These are phyloP conservation scores for Andrena minutula DNA, from an alignment of 2,888 invertebrate species.

Conservation along the genomic window DNA sequence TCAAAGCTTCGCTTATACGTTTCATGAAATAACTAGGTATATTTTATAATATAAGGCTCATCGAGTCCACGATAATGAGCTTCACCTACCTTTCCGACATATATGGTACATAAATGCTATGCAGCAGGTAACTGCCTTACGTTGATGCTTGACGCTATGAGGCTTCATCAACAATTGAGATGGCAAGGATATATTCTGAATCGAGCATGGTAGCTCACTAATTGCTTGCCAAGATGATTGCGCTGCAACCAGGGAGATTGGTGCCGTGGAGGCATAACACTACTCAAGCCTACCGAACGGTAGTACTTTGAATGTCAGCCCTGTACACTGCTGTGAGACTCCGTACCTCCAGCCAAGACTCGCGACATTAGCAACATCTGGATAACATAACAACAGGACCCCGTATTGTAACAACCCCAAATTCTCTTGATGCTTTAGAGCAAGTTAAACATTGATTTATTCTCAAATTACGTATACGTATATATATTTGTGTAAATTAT, in stretches of 20 bases:
- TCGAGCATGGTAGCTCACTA: constrained; percentile 82
- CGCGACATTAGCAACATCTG: constrained; percentile 84
- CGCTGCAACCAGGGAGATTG: constrained; percentile 80
- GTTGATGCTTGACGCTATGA: constrained; percentile 82
- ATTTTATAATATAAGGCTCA: constrained; percentile 70
- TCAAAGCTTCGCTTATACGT: constrained; percentile 42
- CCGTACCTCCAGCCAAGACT: constrained; percentile 81
- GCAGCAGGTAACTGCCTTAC: constrained; percentile 84
- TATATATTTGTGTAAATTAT: constrained; percentile 58
- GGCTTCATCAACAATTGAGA: constrained; percentile 84
- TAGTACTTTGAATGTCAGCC: constrained; percentile 84
- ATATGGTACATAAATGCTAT: constrained; percentile 85
- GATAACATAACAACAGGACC: constrained; percentile 79
- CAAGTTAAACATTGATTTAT: constrained; percentile 70
- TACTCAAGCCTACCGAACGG: constrained; percentile 83
- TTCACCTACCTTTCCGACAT: constrained; percentile 83
- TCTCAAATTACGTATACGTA: constrained; percentile 49
- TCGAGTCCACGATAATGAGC: constrained; percentile 71
- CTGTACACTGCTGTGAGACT: constrained; percentile 79
- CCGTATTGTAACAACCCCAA: constrained; percentile 75
- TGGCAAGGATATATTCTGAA: constrained; percentile 81
- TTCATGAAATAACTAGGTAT: constrained; percentile 59
- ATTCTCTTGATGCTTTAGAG: constrained; percentile 70
- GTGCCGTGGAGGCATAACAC: constrained; percentile 83
- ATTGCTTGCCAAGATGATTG: constrained; percentile 81